Conservation (phyloP, 1,140 invertebrate genomes). For the Asbolus verrucosus region DNA sequence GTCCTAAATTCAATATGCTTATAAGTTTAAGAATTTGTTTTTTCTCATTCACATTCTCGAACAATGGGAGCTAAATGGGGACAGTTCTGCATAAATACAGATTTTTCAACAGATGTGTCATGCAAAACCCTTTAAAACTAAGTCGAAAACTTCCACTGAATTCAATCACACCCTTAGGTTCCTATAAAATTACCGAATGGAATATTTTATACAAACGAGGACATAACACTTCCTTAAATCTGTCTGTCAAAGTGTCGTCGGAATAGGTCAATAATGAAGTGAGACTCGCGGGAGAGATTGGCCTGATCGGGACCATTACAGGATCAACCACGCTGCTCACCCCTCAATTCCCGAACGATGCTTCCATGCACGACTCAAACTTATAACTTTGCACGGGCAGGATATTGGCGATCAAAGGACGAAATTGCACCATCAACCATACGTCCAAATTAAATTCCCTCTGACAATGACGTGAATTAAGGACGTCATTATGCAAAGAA, state of each 20-base stretch:
- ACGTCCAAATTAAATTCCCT: slow-evolving; percentile 13
- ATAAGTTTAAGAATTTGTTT: too few species aligned
- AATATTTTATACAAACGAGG: slow-evolving; percentile 43
- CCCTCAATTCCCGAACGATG: slow-evolving; percentile 32
- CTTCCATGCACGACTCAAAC: slow-evolving; percentile 22
- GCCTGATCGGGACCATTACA: slow-evolving; percentile 54
- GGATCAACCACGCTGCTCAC: slow-evolving; percentile 47
- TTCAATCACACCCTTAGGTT: slow-evolving; percentile 13
- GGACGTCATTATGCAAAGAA: slow-evolving; percentile 2
- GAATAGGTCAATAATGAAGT: slow-evolving; percentile 59
- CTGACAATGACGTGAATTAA: slow-evolving; percentile 14
- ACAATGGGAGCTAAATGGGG: too few species aligned
- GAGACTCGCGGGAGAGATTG: slow-evolving; percentile 56
- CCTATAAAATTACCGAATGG: slow-evolving; percentile 12
- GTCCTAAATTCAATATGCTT: too few species aligned
- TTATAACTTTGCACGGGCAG: slow-evolving; percentile 21
- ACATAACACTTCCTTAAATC: slow-evolving; percentile 43
- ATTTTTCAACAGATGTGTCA: too few species aligned
- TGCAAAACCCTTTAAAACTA: too few species aligned
- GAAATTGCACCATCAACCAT: slow-evolving; percentile 24
- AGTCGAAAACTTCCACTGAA: too few species aligned
- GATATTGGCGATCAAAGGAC: slow-evolving; percentile 35
- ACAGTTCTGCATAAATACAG: too few species aligned
- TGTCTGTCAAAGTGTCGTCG: slow-evolving; percentile 43
- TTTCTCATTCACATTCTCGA: too few species aligned